Conservation (phyloP, 2,113 vertebrate species). For the Gila orcuttii region DNA sequence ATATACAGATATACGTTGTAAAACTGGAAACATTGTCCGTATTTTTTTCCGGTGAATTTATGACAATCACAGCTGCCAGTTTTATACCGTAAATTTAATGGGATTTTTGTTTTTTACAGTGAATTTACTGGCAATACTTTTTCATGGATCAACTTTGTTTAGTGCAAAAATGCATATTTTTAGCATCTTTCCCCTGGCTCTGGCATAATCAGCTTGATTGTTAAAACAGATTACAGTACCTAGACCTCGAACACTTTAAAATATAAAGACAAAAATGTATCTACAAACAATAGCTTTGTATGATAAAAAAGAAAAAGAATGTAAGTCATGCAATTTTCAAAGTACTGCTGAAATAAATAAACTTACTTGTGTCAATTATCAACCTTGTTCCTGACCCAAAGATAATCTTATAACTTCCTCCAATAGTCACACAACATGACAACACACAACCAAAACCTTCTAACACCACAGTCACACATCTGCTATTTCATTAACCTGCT, state of each 20-base stretch:
- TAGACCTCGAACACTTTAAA: too few relatives aligned
- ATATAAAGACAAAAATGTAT: not conserved
- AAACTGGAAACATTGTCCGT: too few relatives aligned
- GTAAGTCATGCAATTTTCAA: too few relatives aligned
- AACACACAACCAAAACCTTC: conserved; percentile 24
- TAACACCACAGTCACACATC: not conserved
- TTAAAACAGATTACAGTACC: not conserved
- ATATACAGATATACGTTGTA: too few relatives aligned
- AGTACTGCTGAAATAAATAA: not conserved
- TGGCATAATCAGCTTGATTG: not conserved
- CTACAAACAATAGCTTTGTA: not conserved
- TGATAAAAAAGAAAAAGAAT: not conserved
- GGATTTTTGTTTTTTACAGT: too few relatives aligned
- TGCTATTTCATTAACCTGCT: not conserved
- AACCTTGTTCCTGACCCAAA: conserved; percentile 55
- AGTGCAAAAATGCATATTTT: not conserved
- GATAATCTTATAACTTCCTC: conserved; percentile 47
- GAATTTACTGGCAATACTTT: not conserved
- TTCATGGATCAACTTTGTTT: not conserved
- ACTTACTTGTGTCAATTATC: conserved; percentile 55
- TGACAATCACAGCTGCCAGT: too few relatives aligned
- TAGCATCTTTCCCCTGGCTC: not conserved
- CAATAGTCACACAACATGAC: conserved; percentile 51
- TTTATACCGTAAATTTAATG: too few relatives aligned
- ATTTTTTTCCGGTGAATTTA: too few relatives aligned